Conservation (phyloP, 2,797 vertebrate genomes). For the Simalia tracyae region DNA sequence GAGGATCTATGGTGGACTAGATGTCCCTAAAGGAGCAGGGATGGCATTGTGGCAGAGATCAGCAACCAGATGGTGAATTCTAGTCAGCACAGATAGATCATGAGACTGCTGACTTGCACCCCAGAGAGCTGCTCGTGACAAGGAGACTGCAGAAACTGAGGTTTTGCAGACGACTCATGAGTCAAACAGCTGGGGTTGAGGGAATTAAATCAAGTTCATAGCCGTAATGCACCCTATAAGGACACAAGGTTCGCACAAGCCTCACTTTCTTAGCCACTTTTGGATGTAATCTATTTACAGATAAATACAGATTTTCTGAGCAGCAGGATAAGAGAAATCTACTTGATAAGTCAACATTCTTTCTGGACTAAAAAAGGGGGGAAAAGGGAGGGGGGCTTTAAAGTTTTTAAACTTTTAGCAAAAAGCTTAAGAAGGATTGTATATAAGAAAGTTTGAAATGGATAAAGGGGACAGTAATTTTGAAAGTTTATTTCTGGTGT, state of each 20-base stretch:
- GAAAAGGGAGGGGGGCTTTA: neutral
- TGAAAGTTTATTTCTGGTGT: neutral
- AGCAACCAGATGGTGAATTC: neutral
- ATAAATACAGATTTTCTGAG: neutral
- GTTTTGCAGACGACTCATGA: neutral
- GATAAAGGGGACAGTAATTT: neutral
- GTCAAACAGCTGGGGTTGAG: neutral
- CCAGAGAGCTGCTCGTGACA: neutral
- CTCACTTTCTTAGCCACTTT: neutral
- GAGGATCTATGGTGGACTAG: neutral
- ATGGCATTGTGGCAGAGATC: neutral
- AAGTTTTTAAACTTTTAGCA: neutral
- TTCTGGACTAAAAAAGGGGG: neutral
- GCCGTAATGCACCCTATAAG: neutral
- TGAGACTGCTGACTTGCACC: neutral
- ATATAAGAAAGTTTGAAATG: neutral
- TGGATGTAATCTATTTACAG: neutral
- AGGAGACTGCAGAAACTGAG: neutral
- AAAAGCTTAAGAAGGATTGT: neutral
- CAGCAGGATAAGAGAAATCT: neutral
- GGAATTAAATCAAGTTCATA: neutral
- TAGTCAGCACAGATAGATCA: neutral
- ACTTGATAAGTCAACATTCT: neutral
- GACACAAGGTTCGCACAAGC: neutral
- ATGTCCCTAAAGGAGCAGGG: neutral